Percentiles rank a stretch among this genome's conserved stretches.
These are phyloP conservation scores for Anodontia alba DNA, from an alignment of 2,888 invertebrate genomes.

Conservation along the genomic window DNA sequence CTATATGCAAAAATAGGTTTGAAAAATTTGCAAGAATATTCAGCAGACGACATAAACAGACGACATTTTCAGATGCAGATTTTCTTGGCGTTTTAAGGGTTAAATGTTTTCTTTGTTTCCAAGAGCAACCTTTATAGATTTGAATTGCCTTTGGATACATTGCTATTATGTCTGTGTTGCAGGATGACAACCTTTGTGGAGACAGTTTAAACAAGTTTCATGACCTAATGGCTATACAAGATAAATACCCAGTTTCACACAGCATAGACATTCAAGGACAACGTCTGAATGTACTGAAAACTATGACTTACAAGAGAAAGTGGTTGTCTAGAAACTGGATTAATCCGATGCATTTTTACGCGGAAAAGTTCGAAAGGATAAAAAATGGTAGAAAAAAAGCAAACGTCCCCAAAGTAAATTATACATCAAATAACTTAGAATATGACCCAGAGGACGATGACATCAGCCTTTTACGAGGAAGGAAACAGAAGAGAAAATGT, in stretches of 20 bases:
- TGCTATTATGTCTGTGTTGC: background rate
- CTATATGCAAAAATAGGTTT: too few species aligned
- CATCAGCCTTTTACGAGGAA: background rate
- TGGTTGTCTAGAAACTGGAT: constrained; percentile 40
- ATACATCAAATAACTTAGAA: background rate
- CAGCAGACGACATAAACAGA: too few species aligned
- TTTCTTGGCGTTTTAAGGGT: too few species aligned
- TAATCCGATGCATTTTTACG: constrained; percentile 33
- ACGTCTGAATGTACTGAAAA: constrained; percentile 23
- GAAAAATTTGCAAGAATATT: too few species aligned
- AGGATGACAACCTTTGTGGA: constrained; percentile 47
- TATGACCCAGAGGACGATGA: background rate
- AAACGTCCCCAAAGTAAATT: background rate
- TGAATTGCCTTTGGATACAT: too few species aligned
- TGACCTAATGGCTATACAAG: constrained; percentile 33
- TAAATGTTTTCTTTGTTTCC: too few species aligned
- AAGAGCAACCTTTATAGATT: too few species aligned
- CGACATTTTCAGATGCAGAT: too few species aligned
- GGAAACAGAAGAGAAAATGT: background rate
- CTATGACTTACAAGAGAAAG: constrained; percentile 39
- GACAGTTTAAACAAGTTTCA: constrained; percentile 42
- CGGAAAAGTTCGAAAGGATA: constrained; percentile 26
- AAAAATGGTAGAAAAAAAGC: background rate
- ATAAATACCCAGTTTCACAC: constrained; percentile 24
- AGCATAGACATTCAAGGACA: constrained; percentile 42